phyloP scores from a whole-genome alignment of 2,888 invertebrate species.

The Amphipoea oculea region DNA sequence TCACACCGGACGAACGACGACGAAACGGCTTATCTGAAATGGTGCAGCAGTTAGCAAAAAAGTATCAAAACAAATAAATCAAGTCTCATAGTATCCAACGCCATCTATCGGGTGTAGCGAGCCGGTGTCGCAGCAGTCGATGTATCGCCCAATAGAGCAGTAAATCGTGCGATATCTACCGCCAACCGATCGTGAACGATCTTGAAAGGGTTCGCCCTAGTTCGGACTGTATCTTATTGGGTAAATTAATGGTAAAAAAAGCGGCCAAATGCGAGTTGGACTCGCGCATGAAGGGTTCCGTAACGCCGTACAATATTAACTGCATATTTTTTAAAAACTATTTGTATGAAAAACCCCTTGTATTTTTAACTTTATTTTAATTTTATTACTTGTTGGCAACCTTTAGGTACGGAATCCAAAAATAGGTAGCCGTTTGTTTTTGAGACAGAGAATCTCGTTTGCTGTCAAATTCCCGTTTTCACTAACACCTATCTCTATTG shows the following conservation, averaged over 20 bases:
- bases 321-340: no score
- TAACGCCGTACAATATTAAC: not conserved
- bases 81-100: conserved; percentile 46
- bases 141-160: conserved; percentile 78
- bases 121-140: conserved; percentile 73
- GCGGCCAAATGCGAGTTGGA: not conserved
- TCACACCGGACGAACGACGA: not conserved
- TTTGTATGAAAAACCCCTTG: no score
- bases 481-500: no score
- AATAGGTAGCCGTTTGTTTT: not conserved
- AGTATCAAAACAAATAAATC: conserved; percentile 48
- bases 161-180: conserved; percentile 77
- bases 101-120: conserved; percentile 55
- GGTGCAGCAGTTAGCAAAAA: conserved; percentile 24
- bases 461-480: not conserved
- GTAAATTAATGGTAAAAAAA: not conserved
- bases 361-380: not conserved
- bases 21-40: not conserved
- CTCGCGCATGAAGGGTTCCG: not conserved
- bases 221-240: conserved; percentile 14
- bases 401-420: not conserved
- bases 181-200: conserved; percentile 74
- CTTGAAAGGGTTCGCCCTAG: conserved; percentile 40
- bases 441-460: not conserved
- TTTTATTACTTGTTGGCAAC: no score